phyloP scores from a whole-genome alignment of 2,888 invertebrate genomes.

The Microctonus brassicae region DNA sequence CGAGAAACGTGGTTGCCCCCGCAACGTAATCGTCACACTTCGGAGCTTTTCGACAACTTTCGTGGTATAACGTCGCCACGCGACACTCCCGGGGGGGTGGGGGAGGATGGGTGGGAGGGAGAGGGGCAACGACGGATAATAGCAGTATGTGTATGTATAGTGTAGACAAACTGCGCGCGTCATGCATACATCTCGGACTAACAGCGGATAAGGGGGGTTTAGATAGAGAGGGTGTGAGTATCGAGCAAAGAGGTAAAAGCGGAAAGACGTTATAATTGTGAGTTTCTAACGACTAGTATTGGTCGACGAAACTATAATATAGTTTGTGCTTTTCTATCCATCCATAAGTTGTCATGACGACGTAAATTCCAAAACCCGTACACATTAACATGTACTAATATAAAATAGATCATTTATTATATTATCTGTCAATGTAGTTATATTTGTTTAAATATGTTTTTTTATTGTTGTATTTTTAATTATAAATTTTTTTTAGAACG shows the following conservation, averaged over 20 bases:
- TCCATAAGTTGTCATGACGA: conserved; percentile 57
- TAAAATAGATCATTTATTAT: neutral
- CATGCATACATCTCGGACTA: neutral
- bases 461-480: neutral
- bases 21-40: conserved; percentile 54
- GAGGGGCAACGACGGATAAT: neutral
- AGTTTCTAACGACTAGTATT: conserved; percentile 39
- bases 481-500: no score
- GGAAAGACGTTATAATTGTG: conserved; percentile 33
- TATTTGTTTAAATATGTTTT: neutral
- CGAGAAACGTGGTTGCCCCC: conserved; percentile 64
- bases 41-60: conserved; percentile 46
- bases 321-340: conserved; percentile 23
- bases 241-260: conserved; percentile 3
- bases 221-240: neutral
- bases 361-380: conserved; percentile 62
- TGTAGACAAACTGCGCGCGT: neutral
- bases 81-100: no score
- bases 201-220: neutral
- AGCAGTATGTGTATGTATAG: neutral
- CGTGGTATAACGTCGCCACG: conserved; percentile 30
- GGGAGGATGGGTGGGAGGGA: no score
- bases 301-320: conserved; percentile 19
- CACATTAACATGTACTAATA: neutral
- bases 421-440: neutral